Evolutionary conservation across 2,888 invertebrate species (phyloP).

Genomic region (Bellardia bayeri): DNA sequence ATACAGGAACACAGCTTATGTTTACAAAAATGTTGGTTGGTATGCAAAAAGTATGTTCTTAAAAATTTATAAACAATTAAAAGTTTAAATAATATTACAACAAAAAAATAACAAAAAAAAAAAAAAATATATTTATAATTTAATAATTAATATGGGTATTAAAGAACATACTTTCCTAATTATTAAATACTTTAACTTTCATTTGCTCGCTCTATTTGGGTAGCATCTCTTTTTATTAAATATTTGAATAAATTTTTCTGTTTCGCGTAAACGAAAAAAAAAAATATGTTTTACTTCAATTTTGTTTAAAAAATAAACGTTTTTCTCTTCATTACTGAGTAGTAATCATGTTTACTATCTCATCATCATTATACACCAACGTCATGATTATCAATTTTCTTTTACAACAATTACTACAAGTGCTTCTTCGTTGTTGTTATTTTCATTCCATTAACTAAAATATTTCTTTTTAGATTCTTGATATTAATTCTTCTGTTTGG

Average conservation of each 20-base stretch:
- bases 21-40: neutral
- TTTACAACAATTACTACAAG: neutral
- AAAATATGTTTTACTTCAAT: neutral
- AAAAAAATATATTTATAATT: constrained; percentile 8
- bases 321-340: neutral
- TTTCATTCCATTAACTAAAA: constrained; percentile 39
- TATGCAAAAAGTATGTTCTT: constrained; percentile 2
- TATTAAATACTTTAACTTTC: neutral
- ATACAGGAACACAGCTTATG: constrained; percentile 28
- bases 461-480: constrained; percentile 39
- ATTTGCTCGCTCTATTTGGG: neutral
- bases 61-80: neutral
- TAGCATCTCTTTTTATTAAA: neutral
- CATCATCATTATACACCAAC: neutral
- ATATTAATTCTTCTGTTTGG: constrained; percentile 48
- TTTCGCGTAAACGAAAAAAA: no score
- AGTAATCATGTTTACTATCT: constrained; percentile 8
- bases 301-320: neutral
- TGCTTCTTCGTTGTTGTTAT: neutral
- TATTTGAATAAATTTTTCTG: no score
- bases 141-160: neutral
- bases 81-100: constrained; percentile 14
- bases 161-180: constrained; percentile 10
- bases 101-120: neutral
- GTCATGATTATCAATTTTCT: constrained; percentile 13